Conservation (phyloP, 2,113 vertebrate genomes). For the Theristicus caerulescens region DNA sequence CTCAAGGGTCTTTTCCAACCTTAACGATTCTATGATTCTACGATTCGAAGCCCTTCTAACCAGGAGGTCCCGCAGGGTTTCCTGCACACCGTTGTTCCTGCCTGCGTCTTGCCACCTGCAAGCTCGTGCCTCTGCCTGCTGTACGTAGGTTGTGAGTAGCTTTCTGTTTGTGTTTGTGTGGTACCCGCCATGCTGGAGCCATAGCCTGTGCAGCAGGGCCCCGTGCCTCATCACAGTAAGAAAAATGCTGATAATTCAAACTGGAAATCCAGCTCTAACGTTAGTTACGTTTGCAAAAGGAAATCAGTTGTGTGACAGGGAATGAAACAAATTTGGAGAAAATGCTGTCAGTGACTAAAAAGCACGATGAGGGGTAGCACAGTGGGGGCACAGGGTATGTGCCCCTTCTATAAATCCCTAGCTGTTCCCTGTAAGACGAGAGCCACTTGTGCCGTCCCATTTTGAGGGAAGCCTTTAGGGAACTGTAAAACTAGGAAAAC, state of each 20-base stretch:
- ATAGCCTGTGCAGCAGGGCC: background rate
- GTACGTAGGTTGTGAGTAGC: rapidly evolving
- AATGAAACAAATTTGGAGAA: background rate
- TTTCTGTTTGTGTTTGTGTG: rapidly evolving
- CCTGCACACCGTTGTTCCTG: background rate
- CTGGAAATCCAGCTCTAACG: background rate
- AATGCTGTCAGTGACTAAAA: background rate
- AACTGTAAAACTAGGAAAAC: background rate
- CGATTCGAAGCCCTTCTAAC: too few species aligned
- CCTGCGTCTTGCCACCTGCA: background rate
- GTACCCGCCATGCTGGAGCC: background rate
- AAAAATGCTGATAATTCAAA: background rate
- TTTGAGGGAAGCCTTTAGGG: background rate
- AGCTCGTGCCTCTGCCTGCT: background rate
- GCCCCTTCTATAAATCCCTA: background rate
- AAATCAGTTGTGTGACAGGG: background rate
- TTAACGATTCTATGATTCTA: too few species aligned
- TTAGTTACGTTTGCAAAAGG: rapidly evolving
- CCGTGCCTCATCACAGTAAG: background rate
- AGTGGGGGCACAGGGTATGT: background rate
- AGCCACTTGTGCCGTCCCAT: rapidly evolving
- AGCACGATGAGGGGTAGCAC: background rate
- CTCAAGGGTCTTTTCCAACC: too few species aligned
- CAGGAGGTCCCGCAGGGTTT: background rate
- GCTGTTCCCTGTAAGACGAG: background rate